Conservation (phyloP, 1,140 invertebrate genomes). For the Heterodera carotae region DNA sequence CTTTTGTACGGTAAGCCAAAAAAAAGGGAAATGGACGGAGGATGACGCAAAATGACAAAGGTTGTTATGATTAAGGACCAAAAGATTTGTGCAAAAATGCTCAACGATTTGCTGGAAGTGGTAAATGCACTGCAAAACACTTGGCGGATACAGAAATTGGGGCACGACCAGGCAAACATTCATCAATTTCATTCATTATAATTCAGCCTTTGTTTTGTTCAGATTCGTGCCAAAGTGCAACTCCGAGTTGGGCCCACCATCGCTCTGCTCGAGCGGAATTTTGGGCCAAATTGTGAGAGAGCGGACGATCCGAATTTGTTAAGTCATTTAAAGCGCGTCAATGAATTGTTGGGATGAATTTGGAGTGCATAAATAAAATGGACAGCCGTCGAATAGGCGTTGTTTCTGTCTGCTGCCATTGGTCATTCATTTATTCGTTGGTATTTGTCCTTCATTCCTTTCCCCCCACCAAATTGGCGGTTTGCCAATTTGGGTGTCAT, state of each 20-base stretch:
- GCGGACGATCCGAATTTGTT: neutral
- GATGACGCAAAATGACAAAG: too few species aligned
- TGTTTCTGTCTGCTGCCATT: too few species aligned
- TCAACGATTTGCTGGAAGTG: neutral
- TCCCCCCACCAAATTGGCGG: too few species aligned
- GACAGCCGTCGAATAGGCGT: too few species aligned
- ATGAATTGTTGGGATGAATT: neutral
- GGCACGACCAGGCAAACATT: neutral
- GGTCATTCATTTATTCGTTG: neutral
- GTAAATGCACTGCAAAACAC: slow-evolving; percentile 14
- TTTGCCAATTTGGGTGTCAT: too few species aligned
- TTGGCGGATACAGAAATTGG: slow-evolving; percentile 10
- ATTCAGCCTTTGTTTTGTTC: neutral
- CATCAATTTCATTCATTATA: neutral
- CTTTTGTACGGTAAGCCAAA: too few species aligned
- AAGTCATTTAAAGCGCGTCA: neutral
- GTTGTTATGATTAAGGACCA: neutral
- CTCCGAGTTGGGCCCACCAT: neutral
- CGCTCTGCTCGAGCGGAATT: neutral
- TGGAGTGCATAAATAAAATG: neutral
- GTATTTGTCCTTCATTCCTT: slow-evolving; percentile 1
- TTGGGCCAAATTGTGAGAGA: slow-evolving; percentile 3
- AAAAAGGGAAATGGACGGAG: too few species aligned
- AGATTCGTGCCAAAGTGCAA: neutral
- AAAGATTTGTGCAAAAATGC: neutral